Base-by-base conservation (phyloP, 2,888 invertebrate genomes). In the Mimumesa dahlbomi region DNA sequence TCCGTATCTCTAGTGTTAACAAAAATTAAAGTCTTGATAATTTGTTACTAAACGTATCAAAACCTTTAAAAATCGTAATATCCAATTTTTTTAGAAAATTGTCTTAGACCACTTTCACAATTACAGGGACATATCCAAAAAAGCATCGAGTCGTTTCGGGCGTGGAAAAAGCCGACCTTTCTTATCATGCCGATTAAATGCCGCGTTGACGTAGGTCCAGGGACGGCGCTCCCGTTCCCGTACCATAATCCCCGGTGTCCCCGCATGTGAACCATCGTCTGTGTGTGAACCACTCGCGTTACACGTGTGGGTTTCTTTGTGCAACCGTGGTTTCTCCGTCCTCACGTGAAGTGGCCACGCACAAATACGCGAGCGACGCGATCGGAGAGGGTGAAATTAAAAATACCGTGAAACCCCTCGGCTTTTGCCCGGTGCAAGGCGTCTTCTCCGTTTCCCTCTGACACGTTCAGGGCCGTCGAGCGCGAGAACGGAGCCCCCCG, bases 371-470 rank as follows among this genome's bases (percentile, higher is more conserved):
- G 54, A 29, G 49, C 36, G 42, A 14, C 31, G 25, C 13, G 53
- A 63, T 66, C 73, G 67, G 61, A 58, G 61, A 58, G 77, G 75
- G 73, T 77, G 79, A 79, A 75, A 83, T 82, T 82, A 81, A 81
- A 82, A 82, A 82, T 81, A 83, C 77, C 79, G 75, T 79, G 67
- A 73, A 80, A 77, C 82, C 78, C 76, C 76, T 40, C n/a, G n/a
- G n/a, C n/a, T 50, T 45, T 56, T 40, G 13, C 14, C 9, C n/a
- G n/a, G 53, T 6, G 46, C 36, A 25, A 16, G 40, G n/a, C 36
- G 63, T 61, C 64, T 43, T 45, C 48, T 65, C 31, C 58, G 50
- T 53, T 73, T 59, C 58, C 62, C 71, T 68, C 49, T 31, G 50
- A 54, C 59, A 64, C 73, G 56, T 72, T 76, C 72, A 76, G 76